A percentile compares a stretch with the other conserved stretches of the same genome.
Conservation (phyloP, 2,797 vertebrate genomes). For the Sebastiscus albofasciatus region DNA sequence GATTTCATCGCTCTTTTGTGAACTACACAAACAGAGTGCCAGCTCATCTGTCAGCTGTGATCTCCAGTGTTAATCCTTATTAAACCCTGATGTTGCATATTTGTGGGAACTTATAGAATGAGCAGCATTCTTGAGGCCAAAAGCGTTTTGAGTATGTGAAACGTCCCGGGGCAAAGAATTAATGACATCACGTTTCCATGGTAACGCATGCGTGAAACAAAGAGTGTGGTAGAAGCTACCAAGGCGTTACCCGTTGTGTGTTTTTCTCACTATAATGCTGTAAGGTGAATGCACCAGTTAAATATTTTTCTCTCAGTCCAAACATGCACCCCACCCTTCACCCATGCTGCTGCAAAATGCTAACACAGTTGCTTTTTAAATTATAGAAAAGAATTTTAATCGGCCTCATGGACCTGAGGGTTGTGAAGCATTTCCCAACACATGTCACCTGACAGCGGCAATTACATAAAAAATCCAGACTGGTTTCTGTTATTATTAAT, state of each 20-base stretch:
- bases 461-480: background rate
- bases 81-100: constrained; percentile 51
- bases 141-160: constrained; percentile 46
- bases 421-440: constrained; percentile 16
- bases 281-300: background rate
- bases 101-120: constrained; percentile 56
- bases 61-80: constrained; percentile 16
- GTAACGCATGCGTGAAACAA: constrained; percentile 25
- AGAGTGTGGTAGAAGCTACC: constrained; percentile 1
- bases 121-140: constrained; percentile 28
- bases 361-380: constrained; percentile 32
- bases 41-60: constrained; percentile 27
- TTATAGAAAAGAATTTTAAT: constrained; percentile 53
- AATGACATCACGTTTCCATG: constrained; percentile 48
- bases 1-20: constrained; percentile 25
- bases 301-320: constrained; percentile 24
- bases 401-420: constrained; percentile 24
- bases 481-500: background rate
- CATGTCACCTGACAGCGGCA: background rate
- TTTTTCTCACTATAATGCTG: background rate
- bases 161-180: constrained; percentile 34
- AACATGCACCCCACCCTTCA: constrained; percentile 24
- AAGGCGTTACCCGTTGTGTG: constrained; percentile 1
- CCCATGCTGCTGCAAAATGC: background rate
- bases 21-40: constrained; percentile 12